These are phyloP conservation scores for Tipula lateralis DNA, from an alignment of 2,888 invertebrate genomes.

Conservation along the genomic window DNA sequence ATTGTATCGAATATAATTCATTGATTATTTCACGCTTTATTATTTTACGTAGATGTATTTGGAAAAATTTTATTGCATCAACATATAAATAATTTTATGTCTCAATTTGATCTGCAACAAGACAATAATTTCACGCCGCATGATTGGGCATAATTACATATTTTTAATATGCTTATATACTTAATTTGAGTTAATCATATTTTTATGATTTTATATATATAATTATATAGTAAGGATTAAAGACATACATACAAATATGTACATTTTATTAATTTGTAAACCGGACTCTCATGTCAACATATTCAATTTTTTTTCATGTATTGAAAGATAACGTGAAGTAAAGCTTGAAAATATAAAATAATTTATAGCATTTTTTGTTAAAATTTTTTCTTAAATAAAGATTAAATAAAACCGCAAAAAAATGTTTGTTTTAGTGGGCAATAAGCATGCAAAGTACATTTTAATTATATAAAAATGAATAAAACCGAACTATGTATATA, in stretches of 20 bases:
- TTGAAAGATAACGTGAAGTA: not conserved
- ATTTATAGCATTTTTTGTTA: not conserved
- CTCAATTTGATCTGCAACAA: not conserved
- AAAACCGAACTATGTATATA: not conserved
- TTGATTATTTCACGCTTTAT: not conserved
- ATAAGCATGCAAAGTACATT: constrained; percentile 19
- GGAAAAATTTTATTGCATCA: not conserved
- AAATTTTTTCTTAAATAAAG: not conserved
- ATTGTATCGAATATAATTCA: not conserved
- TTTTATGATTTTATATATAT: not conserved
- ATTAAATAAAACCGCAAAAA: constrained; percentile 7
- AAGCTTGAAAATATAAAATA: not conserved
- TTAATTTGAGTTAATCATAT: not conserved
- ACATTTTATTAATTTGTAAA: not conserved
- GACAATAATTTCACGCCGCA: not conserved
- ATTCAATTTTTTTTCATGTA: not conserved
- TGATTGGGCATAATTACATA: not conserved
- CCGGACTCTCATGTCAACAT: not conserved
- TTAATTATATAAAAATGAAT: not conserved
- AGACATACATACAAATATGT: not conserved
- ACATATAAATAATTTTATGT: not conserved
- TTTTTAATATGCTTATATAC: not conserved
- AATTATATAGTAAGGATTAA: not conserved
- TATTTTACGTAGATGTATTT: not conserved
- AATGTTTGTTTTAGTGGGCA: not conserved